These are phyloP conservation scores for Mionectes macconnelli DNA, from an alignment of 2,113 vertebrate genomes.

Conservation along the genomic window DNA sequence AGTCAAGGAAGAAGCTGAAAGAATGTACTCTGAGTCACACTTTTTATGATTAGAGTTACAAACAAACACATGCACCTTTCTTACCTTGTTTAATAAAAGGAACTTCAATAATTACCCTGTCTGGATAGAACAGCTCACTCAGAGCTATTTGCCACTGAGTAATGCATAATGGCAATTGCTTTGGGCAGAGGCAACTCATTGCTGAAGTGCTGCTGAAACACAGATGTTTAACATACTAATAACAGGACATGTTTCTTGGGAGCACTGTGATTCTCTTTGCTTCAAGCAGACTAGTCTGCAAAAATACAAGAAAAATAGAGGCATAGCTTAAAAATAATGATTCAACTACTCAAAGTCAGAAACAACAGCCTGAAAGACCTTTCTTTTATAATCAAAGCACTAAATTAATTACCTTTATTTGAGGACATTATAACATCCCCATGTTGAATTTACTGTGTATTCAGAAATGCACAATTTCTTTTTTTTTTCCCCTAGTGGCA, in stretches of 20 bases:
- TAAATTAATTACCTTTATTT: not conserved
- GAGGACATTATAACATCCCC: not conserved
- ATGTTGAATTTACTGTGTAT: not conserved
- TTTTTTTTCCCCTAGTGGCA: conserved; percentile 74
- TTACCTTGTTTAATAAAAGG: not conserved
- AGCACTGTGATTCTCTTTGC: not conserved
- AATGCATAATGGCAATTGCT: not conserved
- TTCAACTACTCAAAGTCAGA: not conserved
- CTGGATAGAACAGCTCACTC: not conserved
- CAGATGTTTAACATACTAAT: not conserved
- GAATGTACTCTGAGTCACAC: not conserved
- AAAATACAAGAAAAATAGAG: not conserved
- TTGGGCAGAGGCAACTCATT: not conserved
- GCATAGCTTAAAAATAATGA: not conserved
- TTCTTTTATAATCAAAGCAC: not conserved
- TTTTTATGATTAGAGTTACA: not conserved
- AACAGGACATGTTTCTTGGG: not conserved
- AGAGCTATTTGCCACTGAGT: not conserved
- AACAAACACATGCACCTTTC: not conserved
- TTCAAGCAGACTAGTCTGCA: not conserved
- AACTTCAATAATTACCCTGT: not conserved
- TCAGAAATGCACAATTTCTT: not conserved
- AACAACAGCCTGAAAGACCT: not conserved
- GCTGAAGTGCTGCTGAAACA: not conserved
- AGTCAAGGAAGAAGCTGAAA: not conserved